Evolutionary conservation across 2,888 invertebrate genomes (phyloP), one percentile per base, ranked within the genome.

Genomic region (Diloba caeruleocephala): DNA sequence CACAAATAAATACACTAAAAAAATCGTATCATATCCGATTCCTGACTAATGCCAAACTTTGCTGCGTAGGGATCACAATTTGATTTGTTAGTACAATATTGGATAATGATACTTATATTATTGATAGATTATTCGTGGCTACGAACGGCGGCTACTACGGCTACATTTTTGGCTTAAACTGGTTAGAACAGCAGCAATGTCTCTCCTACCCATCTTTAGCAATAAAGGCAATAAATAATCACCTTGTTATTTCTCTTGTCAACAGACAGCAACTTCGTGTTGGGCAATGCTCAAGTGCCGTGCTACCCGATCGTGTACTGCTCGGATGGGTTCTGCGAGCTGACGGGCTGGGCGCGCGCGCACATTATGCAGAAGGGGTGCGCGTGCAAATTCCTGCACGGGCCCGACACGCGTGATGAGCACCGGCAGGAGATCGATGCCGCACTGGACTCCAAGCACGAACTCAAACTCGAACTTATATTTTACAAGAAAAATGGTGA

Each of bases 361-460:
- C 98, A 98, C 94, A 98, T 98, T 92, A 98, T 98, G 98, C 98
- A 98, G 94, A 98, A 98, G 88, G 97, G 97, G 67, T 98, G 98
- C 93, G 98, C 98, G 78, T 98, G 98, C 94, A 97, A 97, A 90
- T 98, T 98, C 90, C 96, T 98, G 13, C 97, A 98, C 85, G 99
- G 99, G 1, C 96, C 97, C 23, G 98, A 98, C 85, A 99, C 98
- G 15, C 95, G 96, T 54, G 97, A 98, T 12, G 98, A 98, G 70
- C 97, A 98, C 85, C 97, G 97, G 78, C 93, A 95, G 60, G 97
- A 97, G 91, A 98, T 99, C 83, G 98, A 98, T 89, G 96, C 96
- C 72, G 97, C 98, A 19, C 95, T 99, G 71, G 97, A 97, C 80
- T 96, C 96, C 74, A 98, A 98, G 89, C 96, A 96, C 76, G 99